These are phyloP conservation scores for Linnaemya vulpina DNA, from an alignment of 2,888 invertebrate genomes.

Conservation along the genomic window DNA sequence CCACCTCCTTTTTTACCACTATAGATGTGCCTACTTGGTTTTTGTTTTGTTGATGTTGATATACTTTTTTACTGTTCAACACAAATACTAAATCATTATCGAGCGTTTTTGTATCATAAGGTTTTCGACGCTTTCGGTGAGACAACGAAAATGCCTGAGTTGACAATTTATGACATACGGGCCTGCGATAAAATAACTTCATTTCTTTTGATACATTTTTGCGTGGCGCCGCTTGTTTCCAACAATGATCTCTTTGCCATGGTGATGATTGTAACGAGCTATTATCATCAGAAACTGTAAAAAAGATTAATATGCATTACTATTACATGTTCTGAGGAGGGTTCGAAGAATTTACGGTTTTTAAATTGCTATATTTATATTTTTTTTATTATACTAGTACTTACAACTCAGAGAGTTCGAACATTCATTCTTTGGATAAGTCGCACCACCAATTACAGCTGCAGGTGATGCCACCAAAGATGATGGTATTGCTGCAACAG, in stretches of 20 bases:
- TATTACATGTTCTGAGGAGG: constrained; percentile 6
- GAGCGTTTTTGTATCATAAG: constrained; percentile 84
- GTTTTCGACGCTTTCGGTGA: constrained; percentile 86
- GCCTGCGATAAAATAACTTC: constrained; percentile 85
- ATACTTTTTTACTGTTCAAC: constrained; percentile 4
- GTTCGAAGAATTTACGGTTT: background rate
- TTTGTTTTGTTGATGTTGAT: constrained; percentile 5
- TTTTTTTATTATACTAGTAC: constrained; percentile 73
- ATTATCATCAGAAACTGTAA: constrained; percentile 92
- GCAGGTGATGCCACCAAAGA: constrained; percentile 46
- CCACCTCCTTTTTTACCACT: constrained; percentile 2
- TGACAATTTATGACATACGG: constrained; percentile 77
- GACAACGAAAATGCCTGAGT: constrained; percentile 77
- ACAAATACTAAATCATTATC: constrained; percentile 35
- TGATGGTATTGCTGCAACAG: constrained; percentile 60
- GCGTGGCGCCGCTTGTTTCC: constrained; percentile 92
- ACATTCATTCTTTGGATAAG: constrained; percentile 87
- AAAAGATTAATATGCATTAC: constrained; percentile 72
- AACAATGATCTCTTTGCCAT: constrained; percentile 95
- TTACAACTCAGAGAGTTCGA: constrained; percentile 92
- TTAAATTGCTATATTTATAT: too few species aligned
- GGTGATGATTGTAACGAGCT: constrained; percentile 95
- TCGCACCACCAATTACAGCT: constrained; percentile 39
- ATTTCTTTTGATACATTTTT: constrained; percentile 89
- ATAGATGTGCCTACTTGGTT: constrained; percentile 33